Evolutionary conservation across 2,888 invertebrate species (phyloP).

Genomic region (Trisateles emortualis): DNA sequence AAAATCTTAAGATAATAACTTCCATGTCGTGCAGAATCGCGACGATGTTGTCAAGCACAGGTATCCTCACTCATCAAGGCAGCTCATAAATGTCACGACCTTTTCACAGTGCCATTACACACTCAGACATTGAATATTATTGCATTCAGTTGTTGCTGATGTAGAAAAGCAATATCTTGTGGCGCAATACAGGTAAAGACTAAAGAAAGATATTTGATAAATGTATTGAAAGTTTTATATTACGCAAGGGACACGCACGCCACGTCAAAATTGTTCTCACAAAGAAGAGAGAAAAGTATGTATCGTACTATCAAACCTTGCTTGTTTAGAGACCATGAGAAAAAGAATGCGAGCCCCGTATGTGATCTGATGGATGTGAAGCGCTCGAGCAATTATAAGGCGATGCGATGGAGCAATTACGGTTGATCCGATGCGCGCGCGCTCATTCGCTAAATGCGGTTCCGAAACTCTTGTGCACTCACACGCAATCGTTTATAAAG

Average conservation of each 20-base stretch:
- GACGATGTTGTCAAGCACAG: constrained; percentile 30
- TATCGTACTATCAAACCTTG: constrained; percentile 35
- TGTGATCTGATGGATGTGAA: constrained; percentile 59
- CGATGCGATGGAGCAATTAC: constrained; percentile 65
- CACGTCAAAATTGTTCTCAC: constrained; percentile 11
- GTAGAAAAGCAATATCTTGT: constrained; percentile 33
- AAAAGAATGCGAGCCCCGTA: constrained; percentile 51
- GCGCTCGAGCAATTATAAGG: constrained; percentile 60
- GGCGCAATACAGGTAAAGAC: constrained; percentile 33
- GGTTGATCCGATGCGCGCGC: constrained; percentile 51
- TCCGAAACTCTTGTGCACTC: constrained; percentile 44
- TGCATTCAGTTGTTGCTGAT: constrained; percentile 29
- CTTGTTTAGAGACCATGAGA: constrained; percentile 57
- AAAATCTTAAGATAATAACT: constrained; percentile 22
- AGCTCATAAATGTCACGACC: constrained; percentile 33
- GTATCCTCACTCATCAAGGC: constrained; percentile 21
- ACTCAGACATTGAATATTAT: constrained; percentile 28
- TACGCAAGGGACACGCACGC: constrained; percentile 8
- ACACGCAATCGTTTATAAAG: constrained; percentile 36
- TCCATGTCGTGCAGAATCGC: constrained; percentile 35
- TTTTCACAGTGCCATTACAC: constrained; percentile 20
- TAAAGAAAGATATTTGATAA: constrained; percentile 21
- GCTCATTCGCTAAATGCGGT: constrained; percentile 46
- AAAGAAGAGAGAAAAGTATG: constrained; percentile 45
- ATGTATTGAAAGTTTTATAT: constrained; percentile 40